Evolutionary conservation across 2,888 invertebrate genomes (phyloP).

Genomic region (Brachynemurus nebulosus): DNA sequence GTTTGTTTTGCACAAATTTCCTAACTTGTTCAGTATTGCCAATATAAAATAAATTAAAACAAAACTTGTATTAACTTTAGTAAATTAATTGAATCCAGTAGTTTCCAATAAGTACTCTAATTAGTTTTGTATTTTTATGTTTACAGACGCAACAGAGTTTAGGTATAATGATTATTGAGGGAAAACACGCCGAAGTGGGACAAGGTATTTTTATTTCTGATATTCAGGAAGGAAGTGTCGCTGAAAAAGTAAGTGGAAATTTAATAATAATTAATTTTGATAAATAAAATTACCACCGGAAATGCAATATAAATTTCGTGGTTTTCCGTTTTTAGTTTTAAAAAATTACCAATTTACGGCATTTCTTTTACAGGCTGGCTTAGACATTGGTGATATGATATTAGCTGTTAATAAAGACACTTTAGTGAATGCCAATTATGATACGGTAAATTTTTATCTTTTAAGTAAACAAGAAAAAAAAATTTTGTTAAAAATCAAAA

Average conservation of each 20-base stretch:
- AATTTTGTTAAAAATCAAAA: neutral
- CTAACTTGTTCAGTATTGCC: no score
- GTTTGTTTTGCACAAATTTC: no score
- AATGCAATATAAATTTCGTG: no score
- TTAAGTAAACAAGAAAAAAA: no score
- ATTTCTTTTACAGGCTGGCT: slow-evolving; percentile 55
- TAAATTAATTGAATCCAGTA: no score
- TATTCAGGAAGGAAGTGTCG: slow-evolving; percentile 79
- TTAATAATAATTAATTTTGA: neutral
- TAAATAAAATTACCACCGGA: no score
- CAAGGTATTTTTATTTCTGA: slow-evolving; percentile 89
- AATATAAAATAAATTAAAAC: no score
- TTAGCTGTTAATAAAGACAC: slow-evolving; percentile 91
- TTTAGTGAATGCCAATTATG: slow-evolving; percentile 71
- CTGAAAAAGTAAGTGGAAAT: slow-evolving; percentile 51
- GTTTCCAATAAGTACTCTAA: no score
- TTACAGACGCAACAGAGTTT: slow-evolving; percentile 63
- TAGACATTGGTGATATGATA: slow-evolving; percentile 95
- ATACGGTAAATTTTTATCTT: slow-evolving; percentile 46
- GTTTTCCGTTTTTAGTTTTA: no score
- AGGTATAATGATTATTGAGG: slow-evolving; percentile 92
- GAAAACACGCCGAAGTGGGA: slow-evolving; percentile 82
- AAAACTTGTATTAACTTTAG: no score
- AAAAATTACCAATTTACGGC: neutral
- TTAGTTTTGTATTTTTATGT: no score